phyloP scores from a whole-genome alignment of 1,140 invertebrate genomes.

The Ostrea edulis region DNA sequence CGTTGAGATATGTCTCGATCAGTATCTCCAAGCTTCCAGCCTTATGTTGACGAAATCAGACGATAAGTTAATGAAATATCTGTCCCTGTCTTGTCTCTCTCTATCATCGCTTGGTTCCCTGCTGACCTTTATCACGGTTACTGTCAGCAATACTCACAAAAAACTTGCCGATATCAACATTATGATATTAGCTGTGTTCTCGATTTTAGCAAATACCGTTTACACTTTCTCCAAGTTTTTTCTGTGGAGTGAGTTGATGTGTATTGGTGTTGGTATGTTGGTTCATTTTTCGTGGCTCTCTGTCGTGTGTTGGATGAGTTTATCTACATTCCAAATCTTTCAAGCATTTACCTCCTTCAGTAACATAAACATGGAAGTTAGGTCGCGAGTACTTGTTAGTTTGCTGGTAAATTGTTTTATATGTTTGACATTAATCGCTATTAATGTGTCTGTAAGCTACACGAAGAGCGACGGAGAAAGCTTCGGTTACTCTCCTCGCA shows the following conservation, averaged over 20 bases:
- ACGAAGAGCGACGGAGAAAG: neutral
- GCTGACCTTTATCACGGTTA: neutral
- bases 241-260: neutral
- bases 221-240: neutral
- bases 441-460: neutral
- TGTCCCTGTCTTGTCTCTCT: neutral
- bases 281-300: slow-evolving; percentile 8
- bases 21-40: neutral
- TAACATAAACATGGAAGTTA: neutral
- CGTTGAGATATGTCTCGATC: too few relatives aligned
- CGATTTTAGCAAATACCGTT: neutral
- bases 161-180: neutral
- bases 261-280: neutral
- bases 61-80: neutral
- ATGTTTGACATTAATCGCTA: neutral
- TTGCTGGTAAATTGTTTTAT: neutral
- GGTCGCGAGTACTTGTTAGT: neutral
- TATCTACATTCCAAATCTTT: neutral
- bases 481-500: neutral
- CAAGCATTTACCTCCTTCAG: neutral
- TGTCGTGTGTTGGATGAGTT: neutral
- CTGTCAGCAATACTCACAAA: neutral
- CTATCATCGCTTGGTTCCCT: slow-evolving; percentile 3
- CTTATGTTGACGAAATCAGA: neutral
- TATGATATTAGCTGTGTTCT: neutral